A percentile compares a stretch with the other conserved stretches of the same genome.
These are phyloP conservation scores for Caenorhabditis sp. DNA, from an alignment of 2,888 invertebrate species.

Conservation along the genomic window DNA sequence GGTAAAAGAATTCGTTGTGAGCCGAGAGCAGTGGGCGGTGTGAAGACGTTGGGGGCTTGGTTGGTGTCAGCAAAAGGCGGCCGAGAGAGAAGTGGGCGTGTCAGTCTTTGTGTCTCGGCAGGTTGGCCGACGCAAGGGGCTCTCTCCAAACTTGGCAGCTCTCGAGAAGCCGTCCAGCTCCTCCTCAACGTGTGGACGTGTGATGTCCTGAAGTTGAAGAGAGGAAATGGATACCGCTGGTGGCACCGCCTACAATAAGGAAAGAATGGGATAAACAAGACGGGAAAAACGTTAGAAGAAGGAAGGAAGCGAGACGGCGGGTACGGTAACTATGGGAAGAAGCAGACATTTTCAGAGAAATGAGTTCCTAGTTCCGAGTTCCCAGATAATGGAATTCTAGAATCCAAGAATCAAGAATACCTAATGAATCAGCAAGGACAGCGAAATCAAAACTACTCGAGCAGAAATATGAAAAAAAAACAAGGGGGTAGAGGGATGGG, in stretches of 20 bases:
- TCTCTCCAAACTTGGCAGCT: constrained; percentile 47
- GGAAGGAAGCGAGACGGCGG: background rate
- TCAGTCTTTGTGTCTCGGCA: constrained; percentile 51
- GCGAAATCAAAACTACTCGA: constrained; percentile 18
- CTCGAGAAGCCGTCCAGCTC: constrained; percentile 28
- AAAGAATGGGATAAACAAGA: constrained; percentile 29
- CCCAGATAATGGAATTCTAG: background rate
- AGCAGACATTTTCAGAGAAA: constrained; percentile 16
- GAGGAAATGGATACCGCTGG: background rate
- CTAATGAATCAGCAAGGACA: constrained; percentile 31
- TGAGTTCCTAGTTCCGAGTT: too few species aligned
- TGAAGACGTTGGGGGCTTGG: constrained; percentile 1
- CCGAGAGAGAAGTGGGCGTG: constrained; percentile 51
- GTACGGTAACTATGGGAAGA: constrained; percentile 1
- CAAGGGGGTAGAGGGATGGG: background rate
- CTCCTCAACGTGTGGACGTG: constrained; percentile 37
- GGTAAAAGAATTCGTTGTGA: constrained; percentile 48
- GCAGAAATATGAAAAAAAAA: constrained; percentile 32
- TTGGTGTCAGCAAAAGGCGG: constrained; percentile 12
- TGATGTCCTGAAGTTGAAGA: constrained; percentile 2
- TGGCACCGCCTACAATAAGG: constrained; percentile 59
- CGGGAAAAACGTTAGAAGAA: background rate
- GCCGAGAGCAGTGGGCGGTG: constrained; percentile 11
- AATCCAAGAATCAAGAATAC: constrained; percentile 24
- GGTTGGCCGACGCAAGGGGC: too few species aligned